These are phyloP conservation scores for Corvus hawaiiensis DNA, from an alignment of 2,113 vertebrate species.

Conservation along the genomic window DNA sequence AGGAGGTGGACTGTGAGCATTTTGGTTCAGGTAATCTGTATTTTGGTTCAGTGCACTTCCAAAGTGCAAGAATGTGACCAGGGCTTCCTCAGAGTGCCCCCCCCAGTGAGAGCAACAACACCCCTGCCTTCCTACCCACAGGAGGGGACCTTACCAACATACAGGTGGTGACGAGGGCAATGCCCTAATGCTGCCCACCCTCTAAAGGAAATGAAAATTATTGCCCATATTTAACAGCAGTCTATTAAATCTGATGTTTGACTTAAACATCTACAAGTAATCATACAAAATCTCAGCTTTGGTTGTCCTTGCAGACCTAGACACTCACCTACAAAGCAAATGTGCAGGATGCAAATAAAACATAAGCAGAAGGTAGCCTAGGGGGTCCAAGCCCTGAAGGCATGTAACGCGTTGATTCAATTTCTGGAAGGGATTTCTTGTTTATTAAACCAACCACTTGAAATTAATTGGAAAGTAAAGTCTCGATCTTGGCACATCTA, in stretches of 20 bases:
- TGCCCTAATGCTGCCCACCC: background rate
- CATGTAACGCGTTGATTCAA: background rate
- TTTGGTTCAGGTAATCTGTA: background rate
- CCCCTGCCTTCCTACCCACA: background rate
- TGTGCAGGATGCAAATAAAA: background rate
- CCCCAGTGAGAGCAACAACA: background rate
- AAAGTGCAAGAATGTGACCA: background rate
- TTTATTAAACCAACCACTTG: slow-evolving; percentile 10
- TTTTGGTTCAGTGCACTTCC: background rate
- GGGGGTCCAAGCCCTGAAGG: background rate
- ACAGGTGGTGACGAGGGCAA: background rate
- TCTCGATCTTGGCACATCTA: slow-evolving; percentile 6
- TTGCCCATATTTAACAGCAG: background rate
- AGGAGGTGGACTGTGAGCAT: background rate
- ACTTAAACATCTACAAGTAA: background rate
- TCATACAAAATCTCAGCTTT: background rate
- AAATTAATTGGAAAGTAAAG: slow-evolving; percentile 18
- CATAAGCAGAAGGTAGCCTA: background rate
- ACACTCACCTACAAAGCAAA: background rate
- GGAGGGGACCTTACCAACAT: background rate
- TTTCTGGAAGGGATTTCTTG: slow-evolving; percentile 31
- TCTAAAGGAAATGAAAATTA: background rate
- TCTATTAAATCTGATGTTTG: background rate
- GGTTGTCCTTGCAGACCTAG: background rate
- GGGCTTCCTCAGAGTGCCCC: background rate